Conservation (phyloP, 2,888 invertebrate genomes). For the Hydriomena furcata region DNA sequence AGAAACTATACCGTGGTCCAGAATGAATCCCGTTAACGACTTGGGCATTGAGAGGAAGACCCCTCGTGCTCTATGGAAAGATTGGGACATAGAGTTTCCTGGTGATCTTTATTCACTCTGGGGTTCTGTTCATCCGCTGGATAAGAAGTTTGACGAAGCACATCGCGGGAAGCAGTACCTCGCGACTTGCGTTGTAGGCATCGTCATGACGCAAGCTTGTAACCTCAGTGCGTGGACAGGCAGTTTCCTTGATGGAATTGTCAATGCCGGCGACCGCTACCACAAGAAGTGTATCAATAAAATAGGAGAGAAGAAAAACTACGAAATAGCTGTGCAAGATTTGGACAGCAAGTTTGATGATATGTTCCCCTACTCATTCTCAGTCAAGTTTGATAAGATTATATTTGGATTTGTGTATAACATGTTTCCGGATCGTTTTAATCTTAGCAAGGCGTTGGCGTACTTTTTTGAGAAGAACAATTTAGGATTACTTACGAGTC, state of each 20-base stretch:
- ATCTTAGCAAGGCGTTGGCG: slow-evolving; percentile 84
- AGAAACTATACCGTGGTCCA: slow-evolving; percentile 70
- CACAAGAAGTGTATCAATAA: slow-evolving; percentile 75
- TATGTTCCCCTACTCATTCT: slow-evolving; percentile 83
- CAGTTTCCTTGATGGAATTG: slow-evolving; percentile 85
- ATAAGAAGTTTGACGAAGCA: slow-evolving; percentile 76
- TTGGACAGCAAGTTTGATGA: slow-evolving; percentile 77
- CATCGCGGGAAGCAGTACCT: slow-evolving; percentile 86
- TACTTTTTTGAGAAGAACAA: slow-evolving; percentile 83
- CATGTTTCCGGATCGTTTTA: slow-evolving; percentile 80
- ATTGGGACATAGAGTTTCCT: slow-evolving; percentile 87
- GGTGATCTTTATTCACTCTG: slow-evolving; percentile 87
- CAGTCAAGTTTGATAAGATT: slow-evolving; percentile 80
- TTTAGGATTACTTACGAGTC: slow-evolving; percentile 81
- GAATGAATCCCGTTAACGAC: slow-evolving; percentile 63
- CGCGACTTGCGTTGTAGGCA: slow-evolving; percentile 83
- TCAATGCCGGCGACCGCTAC: slow-evolving; percentile 83
- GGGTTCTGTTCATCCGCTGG: slow-evolving; percentile 86
- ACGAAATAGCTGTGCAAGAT: slow-evolving; percentile 84
- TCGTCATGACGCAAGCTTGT: slow-evolving; percentile 84
- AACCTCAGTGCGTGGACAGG: slow-evolving; percentile 85
- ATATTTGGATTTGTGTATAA: slow-evolving; percentile 86
- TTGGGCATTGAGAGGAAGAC: slow-evolving; percentile 62
- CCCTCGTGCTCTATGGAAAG: slow-evolving; percentile 81
- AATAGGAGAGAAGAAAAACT: slow-evolving; percentile 70